Percentiles rank a stretch among this genome's conserved stretches.
phyloP scores from a whole-genome alignment of 37 sponge, comb jelly and placozoan genomes.

The Chondrilla cf. caribensis region DNA sequence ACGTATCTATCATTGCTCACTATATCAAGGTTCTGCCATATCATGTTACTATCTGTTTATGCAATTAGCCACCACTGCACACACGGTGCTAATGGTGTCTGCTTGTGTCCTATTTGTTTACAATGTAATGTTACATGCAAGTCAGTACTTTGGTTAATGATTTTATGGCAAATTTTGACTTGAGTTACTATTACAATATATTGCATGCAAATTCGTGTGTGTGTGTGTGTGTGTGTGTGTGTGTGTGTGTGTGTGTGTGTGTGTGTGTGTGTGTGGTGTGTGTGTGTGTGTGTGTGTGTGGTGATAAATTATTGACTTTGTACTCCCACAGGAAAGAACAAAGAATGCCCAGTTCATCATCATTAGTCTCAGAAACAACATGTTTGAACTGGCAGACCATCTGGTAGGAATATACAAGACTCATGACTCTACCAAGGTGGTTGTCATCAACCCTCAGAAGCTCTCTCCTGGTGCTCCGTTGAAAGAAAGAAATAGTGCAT shows the following conservation, averaged over 20 bases:
- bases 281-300: neutral
- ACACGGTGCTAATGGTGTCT: too few relatives aligned
- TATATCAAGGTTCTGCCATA: conserved; percentile 86
- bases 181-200: too few relatives aligned
- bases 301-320: neutral
- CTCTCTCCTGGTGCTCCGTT: neutral
- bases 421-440: conserved; percentile 80
- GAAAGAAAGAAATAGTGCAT: neutral
- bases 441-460: conserved; percentile 58
- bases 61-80: too few relatives aligned
- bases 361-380: conserved; percentile 94
- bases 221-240: conserved; percentile 9
- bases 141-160: neutral
- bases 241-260: conserved; percentile 1
- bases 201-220: neutral
- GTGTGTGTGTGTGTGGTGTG: conserved; percentile 8
- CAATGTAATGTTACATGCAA: too few relatives aligned
- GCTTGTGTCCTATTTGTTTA: too few relatives aligned
- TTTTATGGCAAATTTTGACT: neutral
- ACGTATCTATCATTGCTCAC: conserved; percentile 95
- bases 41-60: neutral
- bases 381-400: conserved; percentile 96
- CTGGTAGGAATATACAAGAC: conserved; percentile 98
- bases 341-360: conserved; percentile 99
- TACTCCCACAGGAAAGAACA: conserved; percentile 81